Percentiles rank a stretch among this genome's conserved stretches.
Conservation (phyloP, 2,113 vertebrate genomes). For the Aegypius monachus region DNA sequence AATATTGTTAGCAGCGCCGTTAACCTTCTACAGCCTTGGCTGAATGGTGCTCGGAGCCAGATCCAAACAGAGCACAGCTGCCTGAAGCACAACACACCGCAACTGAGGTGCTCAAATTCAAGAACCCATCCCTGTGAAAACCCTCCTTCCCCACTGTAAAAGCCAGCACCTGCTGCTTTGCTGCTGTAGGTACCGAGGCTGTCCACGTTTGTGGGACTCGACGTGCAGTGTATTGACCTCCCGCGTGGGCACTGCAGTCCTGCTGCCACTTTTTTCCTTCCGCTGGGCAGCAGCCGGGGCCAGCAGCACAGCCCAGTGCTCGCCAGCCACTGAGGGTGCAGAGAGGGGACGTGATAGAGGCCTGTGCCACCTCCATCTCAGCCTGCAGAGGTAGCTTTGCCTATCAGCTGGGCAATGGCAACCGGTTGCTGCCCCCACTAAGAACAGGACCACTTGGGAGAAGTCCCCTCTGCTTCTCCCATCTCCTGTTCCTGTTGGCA, state of each 20-base stretch:
- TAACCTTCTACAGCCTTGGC: neutral
- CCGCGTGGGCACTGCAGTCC: accelerated
- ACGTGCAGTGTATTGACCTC: accelerated
- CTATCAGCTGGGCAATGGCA: neutral
- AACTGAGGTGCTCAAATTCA: neutral
- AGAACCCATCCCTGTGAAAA: neutral
- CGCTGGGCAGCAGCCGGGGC: accelerated
- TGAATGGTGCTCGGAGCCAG: neutral
- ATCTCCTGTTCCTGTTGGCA: neutral
- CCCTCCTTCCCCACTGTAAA: neutral
- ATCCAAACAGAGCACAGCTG: neutral
- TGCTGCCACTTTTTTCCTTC: neutral
- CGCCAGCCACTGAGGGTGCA: neutral
- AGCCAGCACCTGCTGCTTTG: neutral
- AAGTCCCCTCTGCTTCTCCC: neutral
- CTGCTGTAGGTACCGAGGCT: neutral
- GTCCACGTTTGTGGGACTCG: accelerated
- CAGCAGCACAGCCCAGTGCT: neutral
- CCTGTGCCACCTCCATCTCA: neutral
- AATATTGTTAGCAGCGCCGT: accelerated
- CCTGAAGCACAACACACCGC: neutral
- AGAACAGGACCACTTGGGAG: neutral
- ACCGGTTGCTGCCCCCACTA: accelerated
- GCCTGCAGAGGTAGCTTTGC: neutral
- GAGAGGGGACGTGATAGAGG: neutral